Percentiles rank a stretch among this genome's conserved stretches.
These are phyloP conservation scores for Brachypodius melanocephalos DNA, from an alignment of 2,113 vertebrate species.

Conservation along the genomic window DNA sequence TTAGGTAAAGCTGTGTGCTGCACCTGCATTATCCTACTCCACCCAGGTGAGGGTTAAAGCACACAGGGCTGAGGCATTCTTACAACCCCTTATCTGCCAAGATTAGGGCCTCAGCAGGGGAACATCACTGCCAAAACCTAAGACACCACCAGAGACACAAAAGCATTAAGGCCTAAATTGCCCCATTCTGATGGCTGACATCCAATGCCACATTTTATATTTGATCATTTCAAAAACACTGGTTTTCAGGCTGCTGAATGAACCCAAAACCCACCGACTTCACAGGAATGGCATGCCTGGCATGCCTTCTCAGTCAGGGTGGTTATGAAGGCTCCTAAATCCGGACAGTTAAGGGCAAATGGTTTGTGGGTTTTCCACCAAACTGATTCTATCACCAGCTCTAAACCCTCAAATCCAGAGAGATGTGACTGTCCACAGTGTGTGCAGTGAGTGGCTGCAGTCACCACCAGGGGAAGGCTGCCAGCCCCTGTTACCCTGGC, in stretches of 20 bases:
- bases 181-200: not conserved
- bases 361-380: not conserved
- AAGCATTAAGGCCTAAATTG: not conserved
- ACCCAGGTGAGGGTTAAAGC: conserved; percentile 13
- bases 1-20: not conserved
- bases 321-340: not conserved
- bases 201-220: not conserved
- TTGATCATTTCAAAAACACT: not conserved
- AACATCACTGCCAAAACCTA: not conserved
- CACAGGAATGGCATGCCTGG: fast-evolving
- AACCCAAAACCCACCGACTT: not conserved
- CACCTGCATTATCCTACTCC: not conserved
- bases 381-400: not conserved
- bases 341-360: not conserved
- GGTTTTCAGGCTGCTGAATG: not conserved
- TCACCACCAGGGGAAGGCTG: not conserved
- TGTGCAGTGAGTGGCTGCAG: not conserved
- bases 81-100: not conserved
- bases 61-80: not conserved
- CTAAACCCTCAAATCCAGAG: not conserved
- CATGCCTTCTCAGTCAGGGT: not conserved
- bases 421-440: not conserved
- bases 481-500: not conserved
- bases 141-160: not conserved
- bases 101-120: not conserved